phyloP scores from a whole-genome alignment of 2,113 vertebrate genomes.

The Chaenogobius annularis region DNA sequence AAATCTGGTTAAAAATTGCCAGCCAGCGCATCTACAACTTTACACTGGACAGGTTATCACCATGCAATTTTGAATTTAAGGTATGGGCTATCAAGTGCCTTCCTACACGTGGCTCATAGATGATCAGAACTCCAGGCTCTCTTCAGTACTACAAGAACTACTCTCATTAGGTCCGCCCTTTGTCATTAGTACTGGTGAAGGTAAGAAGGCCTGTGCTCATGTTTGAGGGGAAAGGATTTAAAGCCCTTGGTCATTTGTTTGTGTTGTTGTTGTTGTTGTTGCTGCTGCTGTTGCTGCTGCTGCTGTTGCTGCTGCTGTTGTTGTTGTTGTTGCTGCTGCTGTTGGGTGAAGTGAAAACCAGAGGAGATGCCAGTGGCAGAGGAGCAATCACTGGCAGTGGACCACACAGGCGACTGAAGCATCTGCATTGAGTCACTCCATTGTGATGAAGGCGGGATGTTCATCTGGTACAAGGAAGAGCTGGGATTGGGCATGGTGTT shows the following conservation, averaged over 20 bases:
- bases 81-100: slow-evolving; percentile 40
- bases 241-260: slow-evolving; percentile 95
- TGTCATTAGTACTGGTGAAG: slow-evolving; percentile 90
- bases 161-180: not conserved
- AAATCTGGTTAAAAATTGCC: slow-evolving; percentile 65
- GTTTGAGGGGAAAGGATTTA: slow-evolving; percentile 94
- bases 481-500: slow-evolving; percentile 86
- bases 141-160: slow-evolving; percentile 3
- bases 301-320: slow-evolving; percentile 71
- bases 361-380: slow-evolving; percentile 79
- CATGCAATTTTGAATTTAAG: slow-evolving; percentile 52
- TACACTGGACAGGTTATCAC: slow-evolving; percentile 36
- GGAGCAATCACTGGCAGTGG: slow-evolving; percentile 84
- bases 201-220: slow-evolving; percentile 92
- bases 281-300: slow-evolving; percentile 79
- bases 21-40: slow-evolving; percentile 63
- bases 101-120: slow-evolving; percentile 40
- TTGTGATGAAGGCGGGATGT: slow-evolving; percentile 86
- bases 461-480: slow-evolving; percentile 87
- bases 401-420: slow-evolving; percentile 93
- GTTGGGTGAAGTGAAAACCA: slow-evolving; percentile 84
- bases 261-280: slow-evolving; percentile 73
- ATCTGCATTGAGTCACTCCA: slow-evolving; percentile 96
- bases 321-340: slow-evolving; percentile 74
- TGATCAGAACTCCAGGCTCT: slow-evolving; percentile 34